Evolutionary conservation across 2,113 vertebrate species (phyloP).

Genomic region (Desmodus rotundus): DNA sequence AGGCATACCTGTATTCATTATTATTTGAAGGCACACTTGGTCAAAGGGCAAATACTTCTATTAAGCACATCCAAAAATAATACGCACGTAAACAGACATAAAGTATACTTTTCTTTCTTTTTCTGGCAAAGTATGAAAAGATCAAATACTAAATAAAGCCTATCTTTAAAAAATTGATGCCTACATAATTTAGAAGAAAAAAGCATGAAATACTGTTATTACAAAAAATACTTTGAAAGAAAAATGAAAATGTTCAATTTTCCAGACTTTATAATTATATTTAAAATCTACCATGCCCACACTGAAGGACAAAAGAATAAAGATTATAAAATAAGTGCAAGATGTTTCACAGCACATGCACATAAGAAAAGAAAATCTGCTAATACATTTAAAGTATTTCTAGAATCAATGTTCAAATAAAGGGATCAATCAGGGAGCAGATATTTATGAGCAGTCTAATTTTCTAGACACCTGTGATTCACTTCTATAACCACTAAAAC

Average conservation of each 20-base stretch:
- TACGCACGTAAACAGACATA: not conserved
- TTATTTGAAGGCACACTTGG: not conserved
- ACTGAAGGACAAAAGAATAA: not conserved
- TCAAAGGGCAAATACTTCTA: conserved; percentile 43
- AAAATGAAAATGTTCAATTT: not conserved
- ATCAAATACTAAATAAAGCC: conserved; percentile 14
- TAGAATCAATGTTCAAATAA: not conserved
- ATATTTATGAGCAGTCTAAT: not conserved
- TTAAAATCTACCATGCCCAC: not conserved
- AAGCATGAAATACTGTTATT: not conserved
- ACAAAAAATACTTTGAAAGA: not conserved
- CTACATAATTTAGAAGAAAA: not conserved
- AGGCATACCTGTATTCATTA: not conserved
- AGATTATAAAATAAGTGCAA: not conserved
- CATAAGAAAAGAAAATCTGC: not conserved
- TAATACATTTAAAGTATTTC: not conserved
- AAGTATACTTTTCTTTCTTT: not conserved
- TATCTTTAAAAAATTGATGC: not conserved
- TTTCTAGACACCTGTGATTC: not conserved
- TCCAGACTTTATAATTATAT: not conserved
- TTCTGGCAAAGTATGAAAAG: not conserved
- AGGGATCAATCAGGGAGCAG: not conserved
- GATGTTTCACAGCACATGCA: not conserved
- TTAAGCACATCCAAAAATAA: conserved; percentile 42
- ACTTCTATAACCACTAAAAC: not conserved